A percentile compares a stretch with the other conserved stretches of the same genome.
Conservation (phyloP, 2,888 invertebrate species). For the Melieria omissa region DNA sequence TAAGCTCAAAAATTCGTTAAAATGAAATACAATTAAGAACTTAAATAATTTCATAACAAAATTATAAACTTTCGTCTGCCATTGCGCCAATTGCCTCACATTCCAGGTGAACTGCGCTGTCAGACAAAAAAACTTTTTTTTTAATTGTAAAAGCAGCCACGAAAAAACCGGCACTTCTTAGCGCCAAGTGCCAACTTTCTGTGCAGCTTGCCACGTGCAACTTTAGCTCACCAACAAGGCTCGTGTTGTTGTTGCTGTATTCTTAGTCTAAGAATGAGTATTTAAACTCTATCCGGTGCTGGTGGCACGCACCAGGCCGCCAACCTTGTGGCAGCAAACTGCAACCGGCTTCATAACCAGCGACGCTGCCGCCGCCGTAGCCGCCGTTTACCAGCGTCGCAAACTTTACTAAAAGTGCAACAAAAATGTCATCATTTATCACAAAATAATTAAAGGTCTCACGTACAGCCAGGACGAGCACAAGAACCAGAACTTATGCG, state of each 20-base stretch:
- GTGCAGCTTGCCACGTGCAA: too few species aligned
- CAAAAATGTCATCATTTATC: slow-evolving; percentile 64
- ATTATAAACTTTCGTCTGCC: slow-evolving; percentile 48
- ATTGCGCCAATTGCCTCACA: slow-evolving; percentile 14
- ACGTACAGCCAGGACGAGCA: slow-evolving; percentile 20
- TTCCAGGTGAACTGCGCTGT: too few species aligned
- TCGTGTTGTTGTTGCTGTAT: too few species aligned
- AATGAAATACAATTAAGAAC: too few species aligned
- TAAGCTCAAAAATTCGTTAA: too few species aligned
- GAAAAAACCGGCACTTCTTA: too few species aligned
- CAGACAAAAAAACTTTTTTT: too few species aligned
- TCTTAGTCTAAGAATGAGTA: too few species aligned
- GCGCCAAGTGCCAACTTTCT: too few species aligned
- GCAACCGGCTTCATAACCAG: not conserved
- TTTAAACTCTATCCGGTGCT: too few species aligned
- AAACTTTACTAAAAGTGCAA: slow-evolving; percentile 45
- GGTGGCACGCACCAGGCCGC: not conserved
- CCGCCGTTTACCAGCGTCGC: not conserved
- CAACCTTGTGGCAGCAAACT: not conserved
- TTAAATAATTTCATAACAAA: slow-evolving; percentile 29
- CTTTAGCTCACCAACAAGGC: too few species aligned
- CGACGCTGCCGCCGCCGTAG: not conserved
- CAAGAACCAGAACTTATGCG: not conserved
- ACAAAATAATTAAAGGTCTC: slow-evolving; percentile 64
- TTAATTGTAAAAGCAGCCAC: too few species aligned